These are phyloP conservation scores for Drosophila hamatofila DNA, from an alignment of 2,888 invertebrate genomes.

Conservation along the genomic window DNA sequence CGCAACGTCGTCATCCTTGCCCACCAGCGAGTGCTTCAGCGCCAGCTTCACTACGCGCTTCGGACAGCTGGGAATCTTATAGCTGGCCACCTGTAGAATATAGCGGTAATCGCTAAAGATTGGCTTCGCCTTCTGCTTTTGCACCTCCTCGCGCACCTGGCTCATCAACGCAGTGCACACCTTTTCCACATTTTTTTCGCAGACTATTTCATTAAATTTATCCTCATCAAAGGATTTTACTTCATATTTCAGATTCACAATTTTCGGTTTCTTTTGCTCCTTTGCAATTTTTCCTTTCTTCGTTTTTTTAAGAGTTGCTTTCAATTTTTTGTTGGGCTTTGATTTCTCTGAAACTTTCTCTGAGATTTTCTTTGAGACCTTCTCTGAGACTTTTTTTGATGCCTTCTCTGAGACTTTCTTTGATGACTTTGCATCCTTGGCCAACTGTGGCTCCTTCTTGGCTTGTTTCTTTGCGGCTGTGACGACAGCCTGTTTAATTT, in stretches of 20 bases:
- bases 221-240: constrained; percentile 77
- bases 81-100: constrained; percentile 84
- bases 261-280: constrained; percentile 35
- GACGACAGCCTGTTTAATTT: not conserved
- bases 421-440: constrained; percentile 9
- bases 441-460: constrained; percentile 19
- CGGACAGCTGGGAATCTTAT: constrained; percentile 88
- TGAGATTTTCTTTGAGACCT: too few species aligned
- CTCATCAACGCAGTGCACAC: constrained; percentile 74
- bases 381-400: too few species aligned
- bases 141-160: constrained; percentile 71
- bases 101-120: constrained; percentile 83
- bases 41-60: constrained; percentile 88
- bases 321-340: constrained; percentile 1
- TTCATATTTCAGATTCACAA: constrained; percentile 53
- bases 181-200: constrained; percentile 67
- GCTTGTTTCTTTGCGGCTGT: not conserved
- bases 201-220: constrained; percentile 73
- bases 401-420: too few species aligned
- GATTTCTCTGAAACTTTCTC: constrained; percentile 3
- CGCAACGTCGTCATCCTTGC: constrained; percentile 89
- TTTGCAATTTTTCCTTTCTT: constrained; percentile 8
- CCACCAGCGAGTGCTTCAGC: constrained; percentile 88
- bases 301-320: not conserved
- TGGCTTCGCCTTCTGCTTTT: constrained; percentile 70